Conservation (phyloP, 2,888 invertebrate species). For the Acanthoscelides obtectus region DNA sequence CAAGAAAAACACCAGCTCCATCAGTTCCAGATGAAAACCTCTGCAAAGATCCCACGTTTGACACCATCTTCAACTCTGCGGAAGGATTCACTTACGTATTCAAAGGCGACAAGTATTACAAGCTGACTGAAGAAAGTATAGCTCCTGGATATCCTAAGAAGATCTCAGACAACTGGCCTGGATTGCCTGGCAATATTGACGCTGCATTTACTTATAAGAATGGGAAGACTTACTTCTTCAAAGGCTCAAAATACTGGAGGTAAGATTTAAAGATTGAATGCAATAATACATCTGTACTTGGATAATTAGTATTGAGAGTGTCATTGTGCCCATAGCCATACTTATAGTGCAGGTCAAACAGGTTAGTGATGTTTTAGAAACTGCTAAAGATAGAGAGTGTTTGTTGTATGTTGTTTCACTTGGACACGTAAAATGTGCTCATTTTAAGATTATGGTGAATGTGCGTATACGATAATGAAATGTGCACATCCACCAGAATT, state of each 20-base stretch:
- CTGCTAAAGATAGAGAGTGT: no score
- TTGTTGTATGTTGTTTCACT: no score
- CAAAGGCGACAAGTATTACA: slow-evolving; percentile 86
- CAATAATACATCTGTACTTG: no score
- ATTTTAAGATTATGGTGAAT: neutral
- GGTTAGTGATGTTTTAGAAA: no score
- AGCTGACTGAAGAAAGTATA: slow-evolving; percentile 77
- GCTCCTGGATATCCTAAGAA: slow-evolving; percentile 82
- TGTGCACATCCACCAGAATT: neutral
- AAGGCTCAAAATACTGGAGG: slow-evolving; percentile 91
- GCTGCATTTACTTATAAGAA: slow-evolving; percentile 94
- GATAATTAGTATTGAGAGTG: no score
- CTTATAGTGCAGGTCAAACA: no score
- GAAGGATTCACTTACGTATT: slow-evolving; percentile 87
- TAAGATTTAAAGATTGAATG: slow-evolving; percentile 50
- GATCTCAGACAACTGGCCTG: slow-evolving; percentile 80
- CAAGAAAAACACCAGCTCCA: slow-evolving; percentile 1
- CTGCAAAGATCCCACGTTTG: slow-evolving; percentile 75
- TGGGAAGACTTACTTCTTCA: slow-evolving; percentile 97
- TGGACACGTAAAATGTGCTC: neutral
- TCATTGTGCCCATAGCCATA: no score
- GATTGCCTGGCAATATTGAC: slow-evolving; percentile 78
- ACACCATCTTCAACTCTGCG: slow-evolving; percentile 86
- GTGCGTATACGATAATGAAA: neutral
- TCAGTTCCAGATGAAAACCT: slow-evolving; percentile 65